Evolutionary conservation across 2,113 vertebrate genomes (phyloP), one percentile per base, ranked within the genome.

Genomic region (Amphilophus citrinellus): DNA sequence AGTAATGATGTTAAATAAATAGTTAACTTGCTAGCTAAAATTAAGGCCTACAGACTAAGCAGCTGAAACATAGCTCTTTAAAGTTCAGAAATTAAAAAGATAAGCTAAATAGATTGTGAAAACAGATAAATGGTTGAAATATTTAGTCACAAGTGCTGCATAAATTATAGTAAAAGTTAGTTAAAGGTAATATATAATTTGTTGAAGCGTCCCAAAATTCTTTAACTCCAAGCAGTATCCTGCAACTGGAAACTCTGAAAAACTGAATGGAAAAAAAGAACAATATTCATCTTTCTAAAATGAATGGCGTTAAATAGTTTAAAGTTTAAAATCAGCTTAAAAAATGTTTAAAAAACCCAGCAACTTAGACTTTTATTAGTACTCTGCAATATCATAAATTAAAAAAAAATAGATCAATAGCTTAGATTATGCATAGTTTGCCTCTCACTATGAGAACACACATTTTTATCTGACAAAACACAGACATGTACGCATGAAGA

Each of bases 401-500:
- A 20, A 32, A 13, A 11, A 39, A n/a, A n/a, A 63, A 39, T n/a
- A 11, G 42, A 22, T 3, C 63, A 66, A 7, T 15, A 13, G 22
- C 32, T 7, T 6, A 20, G 76, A 47, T 32, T 32, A 53, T n/a
- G 10, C 0, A 56, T 73, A 56, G 22, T 78, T 61, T 11, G 58
- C 15, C 18, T 59, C 61, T 77, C 2, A 13, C 7, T 66, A 18
- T 1, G 3, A 61, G 17, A 53, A 32, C 56, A 32, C 76, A 24
- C 57, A 17, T 37, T 39, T 59, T 37, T 11, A 59, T 68, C 53
- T 10, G 27, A n/a, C 32, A 37, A 66, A 27, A 24, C 65, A 30
- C 44, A 56, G 61, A 57, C 61, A 86, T 79, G 35, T 65, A 20
- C 17, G 47, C 47, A 18, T 22, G 37, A 32, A 80, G 83, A 87